A percentile compares a stretch with the other conserved stretches of the same genome.
Conservation (phyloP, 1,140 invertebrate genomes). For the Temnothorax nylanderi region DNA sequence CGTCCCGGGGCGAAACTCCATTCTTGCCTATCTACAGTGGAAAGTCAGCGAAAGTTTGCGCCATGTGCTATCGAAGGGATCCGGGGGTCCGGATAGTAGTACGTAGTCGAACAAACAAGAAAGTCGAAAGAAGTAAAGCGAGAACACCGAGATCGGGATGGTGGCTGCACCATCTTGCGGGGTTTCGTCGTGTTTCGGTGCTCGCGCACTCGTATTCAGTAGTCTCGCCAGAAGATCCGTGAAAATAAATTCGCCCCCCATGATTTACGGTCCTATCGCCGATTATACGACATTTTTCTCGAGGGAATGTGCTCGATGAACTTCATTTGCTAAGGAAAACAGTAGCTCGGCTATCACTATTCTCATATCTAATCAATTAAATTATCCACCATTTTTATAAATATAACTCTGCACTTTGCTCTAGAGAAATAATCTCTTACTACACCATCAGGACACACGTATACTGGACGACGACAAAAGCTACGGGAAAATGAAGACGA, state of each 20-base stretch:
- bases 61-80: conserved; percentile 59
- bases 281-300: conserved; percentile 6
- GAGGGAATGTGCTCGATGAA: neutral
- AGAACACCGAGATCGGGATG: neutral
- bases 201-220: neutral
- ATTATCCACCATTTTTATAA: neutral
- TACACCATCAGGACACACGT: neutral
- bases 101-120: conserved; percentile 17
- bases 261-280: conserved; percentile 1
- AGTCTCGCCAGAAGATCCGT: neutral
- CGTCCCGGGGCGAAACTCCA: neutral
- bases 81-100: neutral
- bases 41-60: conserved; percentile 67
- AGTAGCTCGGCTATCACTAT: neutral
- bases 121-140: conserved; percentile 42
- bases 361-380: neutral
- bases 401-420: neutral
- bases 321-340: too few species aligned
- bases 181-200: neutral
- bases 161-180: conserved; percentile 52
- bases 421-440: neutral
- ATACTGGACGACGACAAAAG: neutral
- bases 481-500: neutral
- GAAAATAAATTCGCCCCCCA: conserved; percentile 56
- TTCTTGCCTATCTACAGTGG: conserved; percentile 49